Evolutionary conservation across 2,797 vertebrate species (phyloP), one percentile per base, ranked within the genome.

Genomic region (Antennarius maculatus): DNA sequence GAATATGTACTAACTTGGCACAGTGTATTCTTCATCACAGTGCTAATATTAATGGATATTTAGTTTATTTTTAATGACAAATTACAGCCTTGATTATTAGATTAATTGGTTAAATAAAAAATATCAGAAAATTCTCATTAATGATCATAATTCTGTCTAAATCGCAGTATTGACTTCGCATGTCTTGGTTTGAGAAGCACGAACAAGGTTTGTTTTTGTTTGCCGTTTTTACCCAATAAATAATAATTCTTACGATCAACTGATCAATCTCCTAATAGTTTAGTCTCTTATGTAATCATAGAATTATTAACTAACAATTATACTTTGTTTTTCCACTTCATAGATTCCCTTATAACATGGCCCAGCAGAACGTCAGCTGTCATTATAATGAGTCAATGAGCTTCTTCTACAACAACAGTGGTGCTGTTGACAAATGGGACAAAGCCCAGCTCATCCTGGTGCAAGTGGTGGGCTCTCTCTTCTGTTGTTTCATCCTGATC

Each of bases 401-500:
- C 73, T 99, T 98, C 73, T 99, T 99, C 87, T 99, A 99, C 90
- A 93, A 94, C 68, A 94, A 81, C 86, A 96, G 83, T 15, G 92
- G 93, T 1, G 91, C 83, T 0, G 83, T 80, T 0, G 93, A 96
- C 2, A 90, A 93, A 13, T 96, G 95, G 96, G 87, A 90, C 7
- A 86, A 61, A 3, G 86, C 88, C 0, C 91, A 93, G 48, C 94
- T 98, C 51, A 91, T 95, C 47, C 77, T 94, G 15, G 94, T 97
- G 67, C 91, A 96, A 52, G 94, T 94, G 52, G 93, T 96, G 57
- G 97, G 98, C 50, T 95, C 95, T 0, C 88, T 97, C 69, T 97
- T 97, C 91, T 98, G 97, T 86, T 89, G 94, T 57, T 98, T 99
- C 84, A 99, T 99, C 87, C 95, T 99, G 66, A 87, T 96, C 76